Base-by-base conservation (phyloP, 1,140 invertebrate genomes). In the Melanaphis sacchari region DNA sequence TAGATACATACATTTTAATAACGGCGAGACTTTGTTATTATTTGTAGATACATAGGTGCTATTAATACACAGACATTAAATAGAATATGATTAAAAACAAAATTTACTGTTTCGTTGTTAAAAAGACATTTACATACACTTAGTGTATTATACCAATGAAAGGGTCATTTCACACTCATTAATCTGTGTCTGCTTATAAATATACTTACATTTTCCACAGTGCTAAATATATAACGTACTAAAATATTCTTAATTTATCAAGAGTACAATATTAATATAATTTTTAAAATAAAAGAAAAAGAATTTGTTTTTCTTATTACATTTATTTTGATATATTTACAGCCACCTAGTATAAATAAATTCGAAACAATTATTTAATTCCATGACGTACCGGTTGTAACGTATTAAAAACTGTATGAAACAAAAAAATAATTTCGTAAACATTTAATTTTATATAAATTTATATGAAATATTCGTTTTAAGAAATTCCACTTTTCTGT, bases 51-150 rank as follows among this genome's bases (percentile, higher is more conserved):
- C 4, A 66, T 11, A 49, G 43, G 46, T 49, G 15, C 59, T 66
- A 66, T 66, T 31, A 66, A 66, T n/a, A 76, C 31, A n/a, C 59
- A 6, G 31, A 15, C 31, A n/a, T 76, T n/a, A 76, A 76, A 76
- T n/a, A n/a, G 36, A 76, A 76, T n/a, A 76, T 76, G 59, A 76
- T 76, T n/a, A 76, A n/a, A n/a, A 76, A 76, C 59, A n/a, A 76
- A n/a, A 76, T 76, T 76, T n/a, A 76, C 59, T 76, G 15, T 66
- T 11, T 76, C 15, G 59, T 76, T 76, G 24, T 76, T 76, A 18
- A 76, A 76, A 31, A 66, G n/a, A 76, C 1, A 76, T n/a, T 31
- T 76, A 76, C 15, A n/a, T 76, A 18, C 59, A 66, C 11, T n/a
- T n/a, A 66, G 59, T 11, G 59, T 6, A 76, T n/a, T 76, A 76